Evolutionary conservation across 2,888 invertebrate genomes (phyloP), one percentile per base, ranked within the genome.

Genomic region (Lasioglossum vierecki): DNA sequence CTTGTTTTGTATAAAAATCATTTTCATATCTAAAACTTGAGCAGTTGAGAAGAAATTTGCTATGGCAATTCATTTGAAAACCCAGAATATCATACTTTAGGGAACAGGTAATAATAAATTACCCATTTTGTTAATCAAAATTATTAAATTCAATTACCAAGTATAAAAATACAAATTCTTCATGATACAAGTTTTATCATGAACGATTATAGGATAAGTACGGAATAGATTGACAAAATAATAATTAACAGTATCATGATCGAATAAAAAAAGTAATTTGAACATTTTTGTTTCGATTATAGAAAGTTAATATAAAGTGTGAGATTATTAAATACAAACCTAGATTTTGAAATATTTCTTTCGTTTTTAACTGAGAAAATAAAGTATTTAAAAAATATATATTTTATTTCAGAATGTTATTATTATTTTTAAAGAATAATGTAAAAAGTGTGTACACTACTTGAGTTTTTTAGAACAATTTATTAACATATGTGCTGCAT

Each of bases 21-120:
- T 35, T 83, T 74, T 44, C 60, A 44, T 60, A 70, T 70, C n/a
- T 70, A 41, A 39, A 70, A 70, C 70, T 70, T 44, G 71, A 53
- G n/a, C 18, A 78, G 18, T 78, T 71, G 35, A 30, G 39, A 4
- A 39, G 39, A 39, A 68, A 39, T 39, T 22, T 68, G 11, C 3
- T 68, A 39, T 68, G 22, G 9, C 39, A 68, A 22, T 68, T 35
- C 39, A 39, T 39, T 49, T n/a, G 44, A 44, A 6, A 70, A n/a
- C 3, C 18, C n/a, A 44, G 39, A 72, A 18, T 18, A 66, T 60
- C 18, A 66, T 70, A 63, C 72, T 49, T 66, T n/a, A 22, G 35
- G 30, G 5, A 11, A 44, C 46, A 70, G 44, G 44, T 44, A n/a
- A 3, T 57, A 49, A 66, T 3, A 71, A 79, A 76, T 60, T 46